These are phyloP conservation scores for Capitella teleta DNA, from an alignment of 1,140 invertebrate species.

Conservation along the genomic window DNA sequence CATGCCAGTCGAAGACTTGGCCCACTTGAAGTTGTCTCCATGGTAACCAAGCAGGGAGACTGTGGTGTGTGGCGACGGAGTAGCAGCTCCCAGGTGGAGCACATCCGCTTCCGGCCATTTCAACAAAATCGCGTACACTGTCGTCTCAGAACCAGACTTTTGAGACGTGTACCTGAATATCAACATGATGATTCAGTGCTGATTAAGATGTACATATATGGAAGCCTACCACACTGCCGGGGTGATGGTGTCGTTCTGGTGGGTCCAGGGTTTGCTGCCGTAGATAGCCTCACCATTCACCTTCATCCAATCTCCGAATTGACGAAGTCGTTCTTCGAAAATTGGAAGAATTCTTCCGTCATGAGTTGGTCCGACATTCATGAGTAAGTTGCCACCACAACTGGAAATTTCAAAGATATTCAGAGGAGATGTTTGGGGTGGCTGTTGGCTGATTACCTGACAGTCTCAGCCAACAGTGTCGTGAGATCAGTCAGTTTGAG, in stretches of 20 bases:
- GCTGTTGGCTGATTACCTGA: too few relatives aligned
- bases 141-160: not conserved
- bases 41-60: slow-evolving; percentile 2
- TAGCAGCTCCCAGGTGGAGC: slow-evolving; percentile 1
- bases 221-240: slow-evolving; percentile 50
- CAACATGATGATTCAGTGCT: too few relatives aligned
- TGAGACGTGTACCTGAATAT: too few relatives aligned
- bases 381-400: slow-evolving; percentile 75
- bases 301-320: slow-evolving; percentile 59
- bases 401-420: slow-evolving; percentile 39
- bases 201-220: too few relatives aligned
- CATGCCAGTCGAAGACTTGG: not conserved
- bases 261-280: slow-evolving; percentile 53
- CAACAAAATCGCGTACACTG: not conserved
- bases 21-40: not conserved
- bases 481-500: slow-evolving; percentile 64
- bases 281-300: slow-evolving; percentile 86
- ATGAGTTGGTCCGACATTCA: slow-evolving; percentile 84
- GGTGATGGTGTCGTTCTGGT: slow-evolving; percentile 73
- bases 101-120: not conserved
- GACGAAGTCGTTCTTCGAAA: slow-evolving; percentile 71
- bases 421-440: too few relatives aligned
- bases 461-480: slow-evolving; percentile 59
- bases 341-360: slow-evolving; percentile 78
- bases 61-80: not conserved